Percentiles rank a stretch among this genome's conserved stretches.
Conservation (phyloP, 2,797 vertebrate species). For the Ctenosaura bakeri region DNA sequence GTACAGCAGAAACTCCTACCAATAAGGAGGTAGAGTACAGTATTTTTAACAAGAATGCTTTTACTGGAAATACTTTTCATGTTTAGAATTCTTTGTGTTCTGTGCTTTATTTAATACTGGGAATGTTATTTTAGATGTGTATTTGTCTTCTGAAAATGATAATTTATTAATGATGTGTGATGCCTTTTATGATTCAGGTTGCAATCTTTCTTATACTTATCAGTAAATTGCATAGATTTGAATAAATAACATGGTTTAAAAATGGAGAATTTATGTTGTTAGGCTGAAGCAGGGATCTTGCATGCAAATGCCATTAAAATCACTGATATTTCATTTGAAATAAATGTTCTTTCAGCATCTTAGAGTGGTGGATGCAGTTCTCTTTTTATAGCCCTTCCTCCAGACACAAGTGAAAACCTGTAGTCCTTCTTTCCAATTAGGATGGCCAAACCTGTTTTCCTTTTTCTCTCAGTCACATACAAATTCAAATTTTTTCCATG, state of each 20-base stretch:
- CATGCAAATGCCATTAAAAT: not conserved
- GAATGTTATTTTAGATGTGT: not conserved
- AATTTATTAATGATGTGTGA: not conserved
- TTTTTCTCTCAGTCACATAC: not conserved
- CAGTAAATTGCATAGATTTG: not conserved
- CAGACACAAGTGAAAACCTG: not conserved
- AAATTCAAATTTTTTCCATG: not conserved
- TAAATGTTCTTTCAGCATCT: constrained; percentile 1
- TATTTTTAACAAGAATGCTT: constrained; percentile 35
- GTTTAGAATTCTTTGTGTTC: constrained; percentile 1
- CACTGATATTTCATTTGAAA: not conserved
- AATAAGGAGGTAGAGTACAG: constrained; percentile 88
- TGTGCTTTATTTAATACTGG: not conserved
- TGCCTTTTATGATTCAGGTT: not conserved
- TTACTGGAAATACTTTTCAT: not conserved
- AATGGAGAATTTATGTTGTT: constrained; percentile 2
- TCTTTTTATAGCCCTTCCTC: not conserved
- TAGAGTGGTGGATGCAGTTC: not conserved
- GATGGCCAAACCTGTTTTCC: not conserved
- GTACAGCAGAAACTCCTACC: constrained; percentile 84
- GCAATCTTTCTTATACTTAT: not conserved
- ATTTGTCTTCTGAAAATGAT: not conserved
- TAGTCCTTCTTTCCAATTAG: not conserved
- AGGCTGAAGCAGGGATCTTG: not conserved
- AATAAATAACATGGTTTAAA: not conserved